These are phyloP conservation scores for Meleagris gallopavo DNA, from an alignment of 2,113 vertebrate species.

Conservation along the genomic window DNA sequence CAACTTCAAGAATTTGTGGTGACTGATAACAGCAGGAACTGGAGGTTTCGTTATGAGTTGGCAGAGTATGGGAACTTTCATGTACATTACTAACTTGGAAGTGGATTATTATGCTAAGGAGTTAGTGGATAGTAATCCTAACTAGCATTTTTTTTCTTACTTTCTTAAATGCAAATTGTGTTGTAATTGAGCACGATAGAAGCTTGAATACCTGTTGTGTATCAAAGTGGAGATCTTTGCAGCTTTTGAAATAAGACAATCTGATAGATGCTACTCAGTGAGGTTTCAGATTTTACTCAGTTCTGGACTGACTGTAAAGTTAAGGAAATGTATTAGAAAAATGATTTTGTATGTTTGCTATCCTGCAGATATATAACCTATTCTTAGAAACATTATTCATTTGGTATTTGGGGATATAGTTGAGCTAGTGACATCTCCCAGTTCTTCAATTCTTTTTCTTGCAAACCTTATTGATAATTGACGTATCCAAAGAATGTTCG, in stretches of 20 bases:
- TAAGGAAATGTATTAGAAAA: neutral
- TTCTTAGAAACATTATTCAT: neutral
- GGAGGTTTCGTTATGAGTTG: slow-evolving; percentile 80
- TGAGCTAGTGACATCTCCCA: neutral
- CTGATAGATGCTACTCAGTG: neutral
- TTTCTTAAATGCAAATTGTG: neutral
- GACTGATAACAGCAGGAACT: slow-evolving; percentile 80
- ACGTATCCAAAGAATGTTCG: neutral
- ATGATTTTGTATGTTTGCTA: no score
- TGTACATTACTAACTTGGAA: neutral
- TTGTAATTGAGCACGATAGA: neutral
- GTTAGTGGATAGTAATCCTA: neutral
- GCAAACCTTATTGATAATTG: neutral
- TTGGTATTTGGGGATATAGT: neutral
- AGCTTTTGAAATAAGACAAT: neutral
- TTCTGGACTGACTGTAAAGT: neutral
- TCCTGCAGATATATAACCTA: rapidly evolving
- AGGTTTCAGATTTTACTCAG: neutral
- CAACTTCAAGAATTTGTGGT: slow-evolving; percentile 83
- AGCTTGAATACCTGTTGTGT: neutral
- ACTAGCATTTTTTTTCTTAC: neutral
- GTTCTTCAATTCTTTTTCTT: neutral
- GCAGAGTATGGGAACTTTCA: slow-evolving; percentile 77
- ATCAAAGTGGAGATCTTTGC: neutral
- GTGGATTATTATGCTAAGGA: neutral